Conservation (phyloP, 2,113 vertebrate species). For the Triplophysa dalaica region DNA sequence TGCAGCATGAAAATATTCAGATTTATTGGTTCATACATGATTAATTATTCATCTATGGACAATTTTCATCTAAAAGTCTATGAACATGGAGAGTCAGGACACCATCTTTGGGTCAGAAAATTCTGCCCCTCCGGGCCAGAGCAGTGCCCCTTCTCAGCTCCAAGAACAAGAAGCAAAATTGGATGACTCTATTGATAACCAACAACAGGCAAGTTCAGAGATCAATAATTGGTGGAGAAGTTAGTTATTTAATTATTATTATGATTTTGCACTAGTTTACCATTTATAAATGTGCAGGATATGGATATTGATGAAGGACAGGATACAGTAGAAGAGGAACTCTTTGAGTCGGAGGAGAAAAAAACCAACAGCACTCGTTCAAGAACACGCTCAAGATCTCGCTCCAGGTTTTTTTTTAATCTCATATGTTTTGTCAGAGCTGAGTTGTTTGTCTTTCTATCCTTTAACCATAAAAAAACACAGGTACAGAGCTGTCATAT, state of each 20-base stretch:
- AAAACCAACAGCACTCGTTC: constrained; percentile 85
- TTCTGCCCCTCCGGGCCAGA: constrained; percentile 81
- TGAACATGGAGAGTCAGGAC: constrained; percentile 83
- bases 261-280: neutral
- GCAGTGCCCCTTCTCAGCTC: constrained; percentile 85
- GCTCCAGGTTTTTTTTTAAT: constrained; percentile 80
- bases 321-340: constrained; percentile 87
- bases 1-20: neutral
- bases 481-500: neutral
- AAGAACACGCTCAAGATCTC: constrained; percentile 91
- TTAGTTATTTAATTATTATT: neutral
- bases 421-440: neutral
- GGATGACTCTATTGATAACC: constrained; percentile 94
- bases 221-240: neutral
- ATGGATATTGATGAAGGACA: constrained; percentile 97
- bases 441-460: neutral
- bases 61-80: constrained; percentile 57
- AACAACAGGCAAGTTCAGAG: constrained; percentile 82
- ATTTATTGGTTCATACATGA: neutral
- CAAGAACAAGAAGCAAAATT: constrained; percentile 84
- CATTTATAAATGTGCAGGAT: constrained; percentile 60
- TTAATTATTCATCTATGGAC: neutral
- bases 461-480: too few species aligned
- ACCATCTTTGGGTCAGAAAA: constrained; percentile 89
- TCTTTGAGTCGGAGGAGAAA: constrained; percentile 91